A percentile compares a stretch with the other conserved stretches of the same genome.
These are phyloP conservation scores for Drosophila sordidula DNA, from an alignment of 2,888 invertebrate genomes.

Conservation along the genomic window DNA sequence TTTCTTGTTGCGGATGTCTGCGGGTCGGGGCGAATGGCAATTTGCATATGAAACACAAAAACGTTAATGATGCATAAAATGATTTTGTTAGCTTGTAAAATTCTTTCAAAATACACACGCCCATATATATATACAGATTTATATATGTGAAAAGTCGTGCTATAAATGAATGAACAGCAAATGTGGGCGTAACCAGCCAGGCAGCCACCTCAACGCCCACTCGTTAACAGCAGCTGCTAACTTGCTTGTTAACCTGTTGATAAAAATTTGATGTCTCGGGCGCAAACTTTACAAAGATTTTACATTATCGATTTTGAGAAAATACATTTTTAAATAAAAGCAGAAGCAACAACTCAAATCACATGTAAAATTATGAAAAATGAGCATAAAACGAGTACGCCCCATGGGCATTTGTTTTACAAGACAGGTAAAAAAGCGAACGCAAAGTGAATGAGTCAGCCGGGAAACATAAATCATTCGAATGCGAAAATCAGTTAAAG, in stretches of 20 bases:
- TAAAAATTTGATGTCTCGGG: slow-evolving; percentile 59
- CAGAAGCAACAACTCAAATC: slow-evolving; percentile 55
- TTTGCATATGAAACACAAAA: slow-evolving; percentile 81
- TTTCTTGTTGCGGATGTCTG: slow-evolving; percentile 70
- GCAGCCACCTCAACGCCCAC: slow-evolving; percentile 16
- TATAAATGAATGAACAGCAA: slow-evolving; percentile 74
- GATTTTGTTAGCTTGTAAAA: slow-evolving; percentile 81
- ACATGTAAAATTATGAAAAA: slow-evolving; percentile 77
- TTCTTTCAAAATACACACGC: slow-evolving; percentile 47
- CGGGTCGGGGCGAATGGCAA: slow-evolving; percentile 43
- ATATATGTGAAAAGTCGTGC: slow-evolving; percentile 49
- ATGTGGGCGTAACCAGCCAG: slow-evolving; percentile 33
- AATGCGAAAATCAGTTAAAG: slow-evolving; percentile 78
- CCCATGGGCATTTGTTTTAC: slow-evolving; percentile 47
- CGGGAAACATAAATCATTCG: slow-evolving; percentile 76
- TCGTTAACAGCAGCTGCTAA: slow-evolving; percentile 52
- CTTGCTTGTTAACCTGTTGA: slow-evolving; percentile 78
- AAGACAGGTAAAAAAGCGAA: not conserved
- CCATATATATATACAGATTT: not conserved
- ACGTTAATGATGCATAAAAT: slow-evolving; percentile 79
- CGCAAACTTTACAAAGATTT: slow-evolving; percentile 46
- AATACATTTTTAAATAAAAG: slow-evolving; percentile 1
- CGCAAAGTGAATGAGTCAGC: slow-evolving; percentile 68
- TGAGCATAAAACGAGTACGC: slow-evolving; percentile 53
- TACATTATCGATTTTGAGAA: slow-evolving; percentile 64